Conservation (phyloP, 2,113 vertebrate genomes). For the Ailuropoda melanoleuca region DNA sequence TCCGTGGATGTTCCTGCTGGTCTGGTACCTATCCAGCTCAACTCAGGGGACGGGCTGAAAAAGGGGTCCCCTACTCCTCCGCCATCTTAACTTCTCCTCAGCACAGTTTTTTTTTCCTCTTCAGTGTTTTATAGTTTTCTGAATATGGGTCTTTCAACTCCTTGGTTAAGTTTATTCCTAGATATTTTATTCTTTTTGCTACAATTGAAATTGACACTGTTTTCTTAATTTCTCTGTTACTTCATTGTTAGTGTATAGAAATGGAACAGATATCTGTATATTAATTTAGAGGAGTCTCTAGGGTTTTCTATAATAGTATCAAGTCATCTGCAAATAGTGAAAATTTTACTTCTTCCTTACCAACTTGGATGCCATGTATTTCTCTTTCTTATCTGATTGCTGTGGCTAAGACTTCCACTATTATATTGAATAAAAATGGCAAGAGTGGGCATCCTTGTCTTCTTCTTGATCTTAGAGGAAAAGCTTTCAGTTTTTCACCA, state of each 20-base stretch:
- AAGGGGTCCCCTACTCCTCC: no score
- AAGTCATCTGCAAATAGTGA: not conserved
- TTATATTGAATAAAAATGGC: not conserved
- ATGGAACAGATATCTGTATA: not conserved
- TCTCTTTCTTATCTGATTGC: not conserved
- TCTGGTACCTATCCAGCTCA: no score
- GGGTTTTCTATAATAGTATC: not conserved
- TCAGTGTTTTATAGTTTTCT: not conserved
- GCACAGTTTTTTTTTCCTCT: no score
- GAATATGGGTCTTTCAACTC: not conserved
- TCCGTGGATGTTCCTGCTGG: no score
- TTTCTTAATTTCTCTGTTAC: not conserved
- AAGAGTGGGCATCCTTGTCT: not conserved
- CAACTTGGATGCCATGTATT: not conserved
- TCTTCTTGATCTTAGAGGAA: not conserved
- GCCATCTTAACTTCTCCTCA: no score
- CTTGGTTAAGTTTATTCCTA: not conserved
- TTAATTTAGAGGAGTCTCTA: not conserved
- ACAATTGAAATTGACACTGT: not conserved
- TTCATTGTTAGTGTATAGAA: not conserved
- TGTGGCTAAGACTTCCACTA: not conserved
- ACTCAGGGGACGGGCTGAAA: no score
- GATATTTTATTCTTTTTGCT: not conserved
- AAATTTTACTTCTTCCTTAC: not conserved
- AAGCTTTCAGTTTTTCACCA: not conserved